phyloP scores from a whole-genome alignment of 2,888 invertebrate genomes.

The Polydrusus cervinus region DNA sequence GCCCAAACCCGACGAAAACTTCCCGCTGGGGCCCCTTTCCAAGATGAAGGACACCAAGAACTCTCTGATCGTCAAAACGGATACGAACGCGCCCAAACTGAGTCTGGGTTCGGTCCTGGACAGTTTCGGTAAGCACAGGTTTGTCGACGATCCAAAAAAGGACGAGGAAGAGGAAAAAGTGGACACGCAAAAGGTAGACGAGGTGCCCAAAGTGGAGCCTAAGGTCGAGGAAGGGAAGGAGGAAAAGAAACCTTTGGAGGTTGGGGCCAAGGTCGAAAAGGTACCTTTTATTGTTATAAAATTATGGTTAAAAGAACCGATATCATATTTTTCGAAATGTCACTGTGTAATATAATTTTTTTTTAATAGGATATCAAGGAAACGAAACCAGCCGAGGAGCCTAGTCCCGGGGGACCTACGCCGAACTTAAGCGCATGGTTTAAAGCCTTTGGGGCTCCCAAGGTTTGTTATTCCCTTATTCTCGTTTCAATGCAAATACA shows the following conservation, averaged over 20 bases:
- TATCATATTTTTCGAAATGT: too few species aligned
- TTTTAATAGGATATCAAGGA: slow-evolving; percentile 51
- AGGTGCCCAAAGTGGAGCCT: background rate
- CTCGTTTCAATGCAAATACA: too few species aligned
- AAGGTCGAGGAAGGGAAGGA: too few species aligned
- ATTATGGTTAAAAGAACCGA: too few species aligned
- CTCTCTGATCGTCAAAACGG: slow-evolving; percentile 75
- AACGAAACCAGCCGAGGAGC: slow-evolving; percentile 64
- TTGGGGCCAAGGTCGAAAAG: slow-evolving; percentile 29
- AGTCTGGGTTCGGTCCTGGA: slow-evolving; percentile 89
- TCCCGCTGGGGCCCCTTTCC: slow-evolving; percentile 73
- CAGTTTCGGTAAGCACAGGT: slow-evolving; percentile 82
- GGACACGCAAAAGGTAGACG: slow-evolving; percentile 36
- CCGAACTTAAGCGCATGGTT: slow-evolving; percentile 94
- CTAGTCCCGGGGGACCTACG: slow-evolving; percentile 76
- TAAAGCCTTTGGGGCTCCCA: slow-evolving; percentile 92
- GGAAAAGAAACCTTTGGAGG: too few species aligned
- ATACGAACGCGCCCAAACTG: slow-evolving; percentile 84
- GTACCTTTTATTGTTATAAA: too few species aligned
- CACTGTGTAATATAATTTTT: background rate
- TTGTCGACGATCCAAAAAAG: slow-evolving; percentile 73
- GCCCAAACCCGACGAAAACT: slow-evolving; percentile 76
- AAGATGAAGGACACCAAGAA: slow-evolving; percentile 77
- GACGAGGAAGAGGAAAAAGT: slow-evolving; percentile 65
- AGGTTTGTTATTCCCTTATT: slow-evolving; percentile 67